Conservation (phyloP, 2,797 vertebrate species). For the Myiothlypis chrysogaster region DNA sequence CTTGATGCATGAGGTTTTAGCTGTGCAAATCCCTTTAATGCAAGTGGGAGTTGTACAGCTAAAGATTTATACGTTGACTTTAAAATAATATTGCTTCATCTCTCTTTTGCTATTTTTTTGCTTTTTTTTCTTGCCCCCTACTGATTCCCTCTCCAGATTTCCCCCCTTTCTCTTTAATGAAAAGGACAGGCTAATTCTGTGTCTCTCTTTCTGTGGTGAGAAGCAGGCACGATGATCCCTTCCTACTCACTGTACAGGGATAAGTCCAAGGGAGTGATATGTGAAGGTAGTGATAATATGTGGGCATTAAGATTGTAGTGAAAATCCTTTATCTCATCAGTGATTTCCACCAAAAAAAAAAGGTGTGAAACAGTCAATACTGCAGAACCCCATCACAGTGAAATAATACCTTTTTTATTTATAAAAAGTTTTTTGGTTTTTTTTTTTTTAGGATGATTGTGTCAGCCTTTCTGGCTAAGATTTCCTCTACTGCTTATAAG, state of each 20-base stretch:
- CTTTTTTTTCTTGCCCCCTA: neutral
- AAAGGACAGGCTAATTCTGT: neutral
- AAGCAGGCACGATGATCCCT: neutral
- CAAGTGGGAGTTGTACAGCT: slow-evolving; percentile 28
- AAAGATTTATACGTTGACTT: slow-evolving; percentile 56
- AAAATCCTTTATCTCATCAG: neutral
- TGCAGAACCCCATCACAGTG: neutral
- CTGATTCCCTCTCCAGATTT: neutral
- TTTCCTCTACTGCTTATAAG: slow-evolving; percentile 2
- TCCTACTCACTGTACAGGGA: neutral
- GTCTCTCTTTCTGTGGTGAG: neutral
- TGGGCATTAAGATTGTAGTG: neutral
- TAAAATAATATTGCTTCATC: slow-evolving; percentile 39
- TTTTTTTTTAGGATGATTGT: neutral
- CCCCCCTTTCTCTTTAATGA: neutral
- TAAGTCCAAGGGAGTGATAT: neutral
- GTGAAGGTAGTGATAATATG: neutral
- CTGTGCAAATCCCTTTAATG: slow-evolving; percentile 62
- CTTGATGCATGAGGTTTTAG: slow-evolving; percentile 56
- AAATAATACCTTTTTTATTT: neutral
- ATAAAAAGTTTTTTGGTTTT: neutral
- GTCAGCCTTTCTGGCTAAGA: slow-evolving; percentile 1
- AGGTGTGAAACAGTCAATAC: neutral
- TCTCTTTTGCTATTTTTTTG: neutral
- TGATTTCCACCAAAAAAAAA: neutral